Conservation (phyloP, 2,888 invertebrate genomes). For the Podabrus alpinus region DNA sequence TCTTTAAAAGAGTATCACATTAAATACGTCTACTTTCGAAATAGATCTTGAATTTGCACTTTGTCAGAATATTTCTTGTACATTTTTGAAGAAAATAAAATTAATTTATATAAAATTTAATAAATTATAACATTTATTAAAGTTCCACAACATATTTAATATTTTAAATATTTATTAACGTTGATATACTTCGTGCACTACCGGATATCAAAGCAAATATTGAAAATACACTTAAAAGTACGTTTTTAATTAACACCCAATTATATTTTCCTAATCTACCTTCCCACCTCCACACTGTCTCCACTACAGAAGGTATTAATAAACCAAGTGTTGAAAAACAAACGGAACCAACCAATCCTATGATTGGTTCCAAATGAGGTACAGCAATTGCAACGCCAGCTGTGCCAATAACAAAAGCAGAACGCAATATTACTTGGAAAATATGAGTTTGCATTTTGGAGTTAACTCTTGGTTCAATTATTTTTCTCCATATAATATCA, state of each 20-base stretch:
- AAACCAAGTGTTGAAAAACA: slow-evolving; percentile 71
- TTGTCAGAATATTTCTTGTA: neutral
- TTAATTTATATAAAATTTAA: neutral
- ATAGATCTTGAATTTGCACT: neutral
- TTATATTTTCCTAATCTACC: slow-evolving; percentile 65
- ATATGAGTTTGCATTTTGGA: slow-evolving; percentile 59
- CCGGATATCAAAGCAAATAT: slow-evolving; percentile 72
- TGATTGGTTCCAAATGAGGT: slow-evolving; percentile 83
- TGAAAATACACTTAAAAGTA: slow-evolving; percentile 64
- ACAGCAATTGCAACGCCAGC: slow-evolving; percentile 78
- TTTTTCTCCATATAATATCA: slow-evolving; percentile 83
- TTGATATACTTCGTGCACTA: slow-evolving; percentile 14
- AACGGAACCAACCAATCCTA: slow-evolving; percentile 83
- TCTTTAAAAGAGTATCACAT: neutral
- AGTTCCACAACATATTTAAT: neutral
- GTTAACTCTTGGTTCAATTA: slow-evolving; percentile 58
- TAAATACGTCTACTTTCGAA: neutral
- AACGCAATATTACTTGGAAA: slow-evolving; percentile 60
- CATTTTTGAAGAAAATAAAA: neutral
- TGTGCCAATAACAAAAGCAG: slow-evolving; percentile 59
- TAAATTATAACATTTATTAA: neutral
- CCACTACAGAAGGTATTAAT: slow-evolving; percentile 72
- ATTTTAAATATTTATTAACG: neutral
- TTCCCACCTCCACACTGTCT: slow-evolving; percentile 73
- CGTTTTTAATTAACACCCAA: slow-evolving; percentile 72